Evolutionary conservation across 2,113 vertebrate genomes (phyloP).

Genomic region (Leucosticte australis): DNA sequence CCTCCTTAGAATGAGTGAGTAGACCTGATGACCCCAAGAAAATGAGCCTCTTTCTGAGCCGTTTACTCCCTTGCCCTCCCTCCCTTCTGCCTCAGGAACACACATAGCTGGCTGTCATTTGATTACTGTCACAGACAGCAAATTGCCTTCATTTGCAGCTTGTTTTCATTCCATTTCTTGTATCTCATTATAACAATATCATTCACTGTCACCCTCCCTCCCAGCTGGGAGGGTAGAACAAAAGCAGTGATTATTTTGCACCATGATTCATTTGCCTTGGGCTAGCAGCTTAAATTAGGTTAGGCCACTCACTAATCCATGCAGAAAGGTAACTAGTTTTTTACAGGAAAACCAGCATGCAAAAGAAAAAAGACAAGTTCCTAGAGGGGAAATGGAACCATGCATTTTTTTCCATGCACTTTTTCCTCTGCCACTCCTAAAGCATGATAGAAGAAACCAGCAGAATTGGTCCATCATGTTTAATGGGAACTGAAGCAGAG

Average conservation of each 20-base stretch:
- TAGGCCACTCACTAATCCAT: constrained; percentile 42
- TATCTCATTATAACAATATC: constrained; percentile 50
- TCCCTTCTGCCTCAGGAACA: neutral
- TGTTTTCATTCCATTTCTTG: constrained; percentile 46
- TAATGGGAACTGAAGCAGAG: neutral
- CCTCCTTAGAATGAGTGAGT: neutral
- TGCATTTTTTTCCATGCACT: neutral
- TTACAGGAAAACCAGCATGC: neutral
- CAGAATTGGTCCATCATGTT: neutral
- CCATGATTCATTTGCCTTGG: constrained; percentile 47
- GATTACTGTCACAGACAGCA: constrained; percentile 32
- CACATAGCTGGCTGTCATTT: neutral
- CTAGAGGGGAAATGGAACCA: neutral
- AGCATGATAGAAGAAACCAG: neutral
- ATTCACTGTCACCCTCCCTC: neutral
- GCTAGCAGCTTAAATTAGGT: constrained; percentile 54
- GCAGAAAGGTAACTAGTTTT: constrained; percentile 25
- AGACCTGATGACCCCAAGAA: neutral
- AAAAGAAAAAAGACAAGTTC: neutral
- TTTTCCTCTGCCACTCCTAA: neutral
- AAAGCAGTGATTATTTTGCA: constrained; percentile 27
- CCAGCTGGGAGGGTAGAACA: neutral
- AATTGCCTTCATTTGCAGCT: constrained; percentile 57
- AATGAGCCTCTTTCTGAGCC: neutral
- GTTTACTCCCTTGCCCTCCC: neutral